Evolutionary conservation across 1,140 invertebrate species (phyloP).

Genomic region (Heliconius nattereri): DNA sequence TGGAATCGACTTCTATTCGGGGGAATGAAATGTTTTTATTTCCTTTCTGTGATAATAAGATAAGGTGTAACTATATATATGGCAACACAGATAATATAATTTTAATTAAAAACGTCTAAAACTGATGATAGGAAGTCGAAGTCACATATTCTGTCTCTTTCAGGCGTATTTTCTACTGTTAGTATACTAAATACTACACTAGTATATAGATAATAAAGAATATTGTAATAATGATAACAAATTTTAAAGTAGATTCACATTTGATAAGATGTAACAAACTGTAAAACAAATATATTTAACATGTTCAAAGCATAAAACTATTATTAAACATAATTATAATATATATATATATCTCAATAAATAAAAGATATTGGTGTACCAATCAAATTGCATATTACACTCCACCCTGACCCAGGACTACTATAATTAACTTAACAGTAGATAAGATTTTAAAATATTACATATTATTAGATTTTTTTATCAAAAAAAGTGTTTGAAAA

Average conservation of each 20-base stretch:
- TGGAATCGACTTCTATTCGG: too few relatives aligned
- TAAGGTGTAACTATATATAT: not conserved
- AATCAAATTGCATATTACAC: not conserved
- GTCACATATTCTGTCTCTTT: not conserved
- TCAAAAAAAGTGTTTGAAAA: too few relatives aligned
- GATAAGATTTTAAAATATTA: not conserved
- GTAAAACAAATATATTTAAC: too few relatives aligned
- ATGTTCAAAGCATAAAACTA: not conserved
- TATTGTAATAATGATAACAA: conserved; percentile 15
- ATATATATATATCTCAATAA: not conserved
- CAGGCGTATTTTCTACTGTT: not conserved
- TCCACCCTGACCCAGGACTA: not conserved
- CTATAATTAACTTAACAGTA: not conserved
- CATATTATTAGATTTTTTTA: not conserved
- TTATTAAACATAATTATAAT: not conserved
- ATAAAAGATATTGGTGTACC: not conserved
- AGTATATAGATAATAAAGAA: conserved; percentile 9
- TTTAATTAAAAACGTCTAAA: not conserved
- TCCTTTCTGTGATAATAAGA: too few relatives aligned
- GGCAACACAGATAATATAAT: not conserved
- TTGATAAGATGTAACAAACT: too few relatives aligned
- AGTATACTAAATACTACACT: not conserved
- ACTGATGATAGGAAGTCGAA: not conserved
- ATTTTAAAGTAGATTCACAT: too few relatives aligned
- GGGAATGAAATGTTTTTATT: too few relatives aligned